Evolutionary conservation across 2,797 vertebrate genomes (phyloP).

Genomic region (Myiotriccus ornatus): DNA sequence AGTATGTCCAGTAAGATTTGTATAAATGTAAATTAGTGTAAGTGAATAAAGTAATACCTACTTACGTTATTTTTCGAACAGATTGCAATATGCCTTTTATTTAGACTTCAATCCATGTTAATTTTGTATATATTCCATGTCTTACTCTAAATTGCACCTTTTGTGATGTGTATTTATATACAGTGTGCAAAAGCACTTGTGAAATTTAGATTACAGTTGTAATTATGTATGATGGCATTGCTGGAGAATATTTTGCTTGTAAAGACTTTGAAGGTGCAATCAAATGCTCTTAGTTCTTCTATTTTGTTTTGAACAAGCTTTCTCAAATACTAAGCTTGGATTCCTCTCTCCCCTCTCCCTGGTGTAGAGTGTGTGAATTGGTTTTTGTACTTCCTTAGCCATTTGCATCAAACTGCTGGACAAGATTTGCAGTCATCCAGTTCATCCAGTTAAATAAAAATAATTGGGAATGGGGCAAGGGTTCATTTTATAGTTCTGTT

Average conservation of each 20-base stretch:
- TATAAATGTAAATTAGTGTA: slow-evolving; percentile 86
- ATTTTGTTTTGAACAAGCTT: slow-evolving; percentile 70
- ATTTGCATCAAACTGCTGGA: slow-evolving; percentile 75
- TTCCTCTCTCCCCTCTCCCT: slow-evolving; percentile 20
- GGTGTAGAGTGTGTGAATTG: slow-evolving; percentile 48
- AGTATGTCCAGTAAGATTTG: slow-evolving; percentile 73
- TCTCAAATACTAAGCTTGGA: slow-evolving; percentile 62
- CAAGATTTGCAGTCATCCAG: slow-evolving; percentile 58
- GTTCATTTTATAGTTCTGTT: slow-evolving; percentile 82
- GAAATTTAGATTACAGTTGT: slow-evolving; percentile 80
- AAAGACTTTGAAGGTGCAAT: slow-evolving; percentile 81
- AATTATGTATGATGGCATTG: slow-evolving; percentile 83
- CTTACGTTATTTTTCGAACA: slow-evolving; percentile 79
- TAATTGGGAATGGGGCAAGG: slow-evolving; percentile 66
- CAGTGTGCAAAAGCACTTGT: slow-evolving; percentile 80
- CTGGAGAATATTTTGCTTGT: slow-evolving; percentile 79
- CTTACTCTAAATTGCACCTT: slow-evolving; percentile 77
- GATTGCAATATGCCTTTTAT: slow-evolving; percentile 74
- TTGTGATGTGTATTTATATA: slow-evolving; percentile 87
- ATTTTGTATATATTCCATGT: slow-evolving; percentile 83
- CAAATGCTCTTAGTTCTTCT: slow-evolving; percentile 73
- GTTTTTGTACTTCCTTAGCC: slow-evolving; percentile 73
- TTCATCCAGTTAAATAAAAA: slow-evolving; percentile 68
- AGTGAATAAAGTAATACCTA: slow-evolving; percentile 79
- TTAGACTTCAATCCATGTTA: slow-evolving; percentile 73